These are phyloP conservation scores for Megaceryle maxima DNA, from an alignment of 2,113 vertebrate species.

Conservation along the genomic window DNA sequence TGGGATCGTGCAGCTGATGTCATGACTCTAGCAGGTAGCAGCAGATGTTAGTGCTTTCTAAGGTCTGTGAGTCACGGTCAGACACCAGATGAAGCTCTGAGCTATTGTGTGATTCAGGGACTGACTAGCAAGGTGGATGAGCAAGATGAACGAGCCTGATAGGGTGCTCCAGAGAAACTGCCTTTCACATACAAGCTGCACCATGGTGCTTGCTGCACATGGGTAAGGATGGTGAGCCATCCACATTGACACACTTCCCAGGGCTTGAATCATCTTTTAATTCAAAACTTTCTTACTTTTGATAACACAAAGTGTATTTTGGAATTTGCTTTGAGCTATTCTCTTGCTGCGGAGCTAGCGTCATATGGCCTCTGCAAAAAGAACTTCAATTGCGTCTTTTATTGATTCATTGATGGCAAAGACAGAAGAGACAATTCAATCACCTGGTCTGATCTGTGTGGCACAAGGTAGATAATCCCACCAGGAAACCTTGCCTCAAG, in stretches of 20 bases:
- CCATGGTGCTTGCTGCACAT: background rate
- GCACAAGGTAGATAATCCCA: background rate
- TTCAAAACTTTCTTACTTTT: background rate
- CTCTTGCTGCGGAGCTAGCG: background rate
- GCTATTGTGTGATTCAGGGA: background rate
- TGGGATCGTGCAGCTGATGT: background rate
- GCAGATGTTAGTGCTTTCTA: background rate
- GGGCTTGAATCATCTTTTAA: background rate
- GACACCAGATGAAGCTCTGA: background rate
- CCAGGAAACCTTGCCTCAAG: background rate
- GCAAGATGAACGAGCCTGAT: background rate
- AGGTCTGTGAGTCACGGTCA: conserved; percentile 16
- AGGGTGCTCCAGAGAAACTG: background rate
- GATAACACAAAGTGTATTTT: background rate
- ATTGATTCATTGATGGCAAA: background rate
- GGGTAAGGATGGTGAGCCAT: background rate
- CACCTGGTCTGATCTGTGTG: background rate
- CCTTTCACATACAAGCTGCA: background rate
- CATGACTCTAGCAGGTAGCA: background rate
- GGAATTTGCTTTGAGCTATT: background rate
- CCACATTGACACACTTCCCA: background rate
- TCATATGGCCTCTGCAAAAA: background rate
- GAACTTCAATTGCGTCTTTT: background rate
- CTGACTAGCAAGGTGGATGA: background rate
- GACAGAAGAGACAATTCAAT: background rate